Percentiles rank a stretch among this genome's conserved stretches.
phyloP scores from a whole-genome alignment of 2,113 vertebrate genomes.

The Riparia riparia region DNA sequence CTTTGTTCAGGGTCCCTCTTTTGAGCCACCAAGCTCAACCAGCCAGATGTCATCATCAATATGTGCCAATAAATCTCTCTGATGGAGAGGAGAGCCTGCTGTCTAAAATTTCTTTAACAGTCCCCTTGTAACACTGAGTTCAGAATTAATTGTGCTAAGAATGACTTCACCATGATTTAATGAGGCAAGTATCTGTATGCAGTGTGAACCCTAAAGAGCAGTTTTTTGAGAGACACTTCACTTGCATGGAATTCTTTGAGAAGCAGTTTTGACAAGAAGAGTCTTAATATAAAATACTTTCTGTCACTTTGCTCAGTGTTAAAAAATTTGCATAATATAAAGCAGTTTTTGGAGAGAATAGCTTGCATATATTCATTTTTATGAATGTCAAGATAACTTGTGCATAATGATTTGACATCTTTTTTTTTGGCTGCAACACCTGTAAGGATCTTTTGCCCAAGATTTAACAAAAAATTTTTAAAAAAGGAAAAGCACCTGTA shows the following conservation, averaged over 20 bases:
- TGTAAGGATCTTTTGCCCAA: background rate
- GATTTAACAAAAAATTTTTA: background rate
- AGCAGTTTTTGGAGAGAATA: conserved; percentile 55
- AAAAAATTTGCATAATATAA: conserved; percentile 61
- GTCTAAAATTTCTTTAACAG: background rate
- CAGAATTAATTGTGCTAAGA: conserved; percentile 14
- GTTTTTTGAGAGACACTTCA: conserved; percentile 17
- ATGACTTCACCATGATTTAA: background rate
- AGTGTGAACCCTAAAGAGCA: conserved; percentile 21
- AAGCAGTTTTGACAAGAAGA: conserved; percentile 59
- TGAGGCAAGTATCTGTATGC: conserved; percentile 41
- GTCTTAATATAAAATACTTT: conserved; percentile 61
- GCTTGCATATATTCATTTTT: conserved; percentile 61
- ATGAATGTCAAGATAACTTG: conserved; percentile 46
- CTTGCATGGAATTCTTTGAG: conserved; percentile 46
- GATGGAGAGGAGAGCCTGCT: background rate
- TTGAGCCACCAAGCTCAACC: background rate
- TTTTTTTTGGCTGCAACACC: background rate
- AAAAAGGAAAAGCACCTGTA: background rate
- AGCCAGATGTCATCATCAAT: background rate
- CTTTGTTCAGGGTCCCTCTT: background rate
- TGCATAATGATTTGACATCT: conserved; percentile 29
- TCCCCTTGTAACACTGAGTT: background rate
- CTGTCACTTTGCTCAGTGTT: conserved; percentile 58
- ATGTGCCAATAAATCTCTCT: background rate